Conservation (phyloP, 1,140 invertebrate genomes). For the Caenorhabditis briggsae region DNA sequence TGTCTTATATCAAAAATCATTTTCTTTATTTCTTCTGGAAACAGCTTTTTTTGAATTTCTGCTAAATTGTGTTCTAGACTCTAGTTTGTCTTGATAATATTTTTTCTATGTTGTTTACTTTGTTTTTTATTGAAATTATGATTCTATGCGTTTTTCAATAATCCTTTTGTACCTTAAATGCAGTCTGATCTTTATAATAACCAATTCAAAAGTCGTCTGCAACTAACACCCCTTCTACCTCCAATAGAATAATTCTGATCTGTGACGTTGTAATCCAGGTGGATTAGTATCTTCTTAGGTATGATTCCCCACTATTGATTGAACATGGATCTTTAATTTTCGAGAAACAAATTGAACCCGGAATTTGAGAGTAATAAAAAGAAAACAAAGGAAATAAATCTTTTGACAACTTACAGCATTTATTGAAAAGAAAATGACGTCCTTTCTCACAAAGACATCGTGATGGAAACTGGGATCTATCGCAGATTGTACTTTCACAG, state of each 20-base stretch:
- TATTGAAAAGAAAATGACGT: slow-evolving; percentile 72
- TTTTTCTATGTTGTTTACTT: background rate
- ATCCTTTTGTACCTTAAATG: slow-evolving; percentile 51
- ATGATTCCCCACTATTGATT: background rate
- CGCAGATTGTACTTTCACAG: slow-evolving; percentile 72
- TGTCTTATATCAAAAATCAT: too few relatives aligned
- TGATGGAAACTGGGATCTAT: slow-evolving; percentile 61
- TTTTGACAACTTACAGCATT: slow-evolving; percentile 70
- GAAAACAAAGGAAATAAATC: background rate
- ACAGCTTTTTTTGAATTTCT: background rate
- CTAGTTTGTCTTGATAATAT: background rate
- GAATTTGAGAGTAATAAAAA: background rate
- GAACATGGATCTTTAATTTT: slow-evolving; percentile 5
- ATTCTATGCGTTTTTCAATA: background rate
- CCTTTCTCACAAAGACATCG: slow-evolving; percentile 71
- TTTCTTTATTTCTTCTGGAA: too few relatives aligned
- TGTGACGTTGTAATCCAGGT: background rate
- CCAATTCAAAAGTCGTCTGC: background rate
- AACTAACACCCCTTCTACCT: background rate
- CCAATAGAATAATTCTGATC: slow-evolving; percentile 36
- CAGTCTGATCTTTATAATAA: slow-evolving; percentile 25
- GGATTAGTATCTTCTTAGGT: background rate
- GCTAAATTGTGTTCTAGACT: background rate
- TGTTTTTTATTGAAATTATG: background rate
- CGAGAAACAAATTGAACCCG: background rate